Percentiles rank a stretch among this genome's conserved stretches.
Evolutionary conservation across 2,113 vertebrate species (phyloP).

Genomic region (Pseudopipra pipra): DNA sequence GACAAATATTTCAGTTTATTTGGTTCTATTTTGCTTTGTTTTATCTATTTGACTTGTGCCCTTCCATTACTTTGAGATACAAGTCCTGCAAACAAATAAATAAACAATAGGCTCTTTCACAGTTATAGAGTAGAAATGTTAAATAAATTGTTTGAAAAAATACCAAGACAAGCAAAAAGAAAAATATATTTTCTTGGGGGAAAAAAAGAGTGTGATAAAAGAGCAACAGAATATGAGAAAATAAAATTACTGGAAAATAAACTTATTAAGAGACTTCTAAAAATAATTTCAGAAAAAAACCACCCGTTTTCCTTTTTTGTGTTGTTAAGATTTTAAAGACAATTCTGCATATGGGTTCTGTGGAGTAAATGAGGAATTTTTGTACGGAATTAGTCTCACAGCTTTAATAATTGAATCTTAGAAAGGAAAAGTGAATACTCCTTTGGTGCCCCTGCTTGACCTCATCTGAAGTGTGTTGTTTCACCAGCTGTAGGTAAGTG

Average conservation of each 20-base stretch:
- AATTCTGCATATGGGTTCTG: not conserved
- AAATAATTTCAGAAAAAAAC: not conserved
- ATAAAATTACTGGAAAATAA: not conserved
- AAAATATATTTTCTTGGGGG: not conserved
- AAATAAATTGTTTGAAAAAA: not conserved
- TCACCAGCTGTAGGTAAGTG: not conserved
- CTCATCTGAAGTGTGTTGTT: not conserved
- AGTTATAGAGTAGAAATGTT: not conserved
- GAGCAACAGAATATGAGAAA: not conserved
- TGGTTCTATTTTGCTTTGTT: not conserved
- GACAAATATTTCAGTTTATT: not conserved
- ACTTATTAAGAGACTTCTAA: not conserved
- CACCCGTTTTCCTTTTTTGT: rapidly evolving
- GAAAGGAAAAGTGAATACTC: not conserved
- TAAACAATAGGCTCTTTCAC: not conserved
- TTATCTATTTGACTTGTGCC: not conserved
- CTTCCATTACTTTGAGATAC: not conserved
- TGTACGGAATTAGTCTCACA: not conserved
- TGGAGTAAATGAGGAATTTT: not conserved
- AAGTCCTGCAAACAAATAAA: not conserved
- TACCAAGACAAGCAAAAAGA: not conserved
- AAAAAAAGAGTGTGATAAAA: not conserved
- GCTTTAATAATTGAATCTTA: not conserved
- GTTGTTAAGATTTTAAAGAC: not conserved
- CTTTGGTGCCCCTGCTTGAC: not conserved